Conservation (phyloP, 2,888 invertebrate species). For the Drosophila glabriapex region DNA sequence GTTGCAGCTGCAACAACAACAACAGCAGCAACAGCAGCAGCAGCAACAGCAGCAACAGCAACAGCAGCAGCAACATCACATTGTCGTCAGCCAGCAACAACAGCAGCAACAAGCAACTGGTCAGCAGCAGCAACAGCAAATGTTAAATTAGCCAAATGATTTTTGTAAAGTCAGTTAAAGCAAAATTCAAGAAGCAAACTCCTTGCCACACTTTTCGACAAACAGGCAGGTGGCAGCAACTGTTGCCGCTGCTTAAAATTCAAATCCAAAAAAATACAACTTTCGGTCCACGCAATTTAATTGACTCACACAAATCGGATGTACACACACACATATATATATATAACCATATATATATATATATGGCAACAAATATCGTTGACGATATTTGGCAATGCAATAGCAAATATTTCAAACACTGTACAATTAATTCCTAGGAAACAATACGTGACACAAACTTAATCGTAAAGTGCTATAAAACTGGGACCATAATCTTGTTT, state of each 20-base stretch:
- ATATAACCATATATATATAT: not conserved
- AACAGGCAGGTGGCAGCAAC: slow-evolving; percentile 17
- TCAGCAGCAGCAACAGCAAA: slow-evolving; percentile 82
- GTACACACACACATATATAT: not conserved
- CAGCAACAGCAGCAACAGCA: slow-evolving; percentile 74
- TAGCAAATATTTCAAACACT: slow-evolving; percentile 46
- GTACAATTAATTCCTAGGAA: slow-evolving; percentile 65
- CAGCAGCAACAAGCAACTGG: slow-evolving; percentile 69
- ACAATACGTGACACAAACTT: slow-evolving; percentile 40
- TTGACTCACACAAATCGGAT: slow-evolving; percentile 76
- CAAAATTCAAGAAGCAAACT: slow-evolving; percentile 61
- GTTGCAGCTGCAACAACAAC: slow-evolving; percentile 86
- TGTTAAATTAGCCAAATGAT: slow-evolving; percentile 84
- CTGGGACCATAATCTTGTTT: slow-evolving; percentile 35
- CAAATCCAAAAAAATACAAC: slow-evolving; percentile 23
- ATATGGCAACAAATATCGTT: slow-evolving; percentile 51
- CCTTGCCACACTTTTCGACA: slow-evolving; percentile 17
- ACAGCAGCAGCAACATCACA: slow-evolving; percentile 79
- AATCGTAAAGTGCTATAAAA: slow-evolving; percentile 33
- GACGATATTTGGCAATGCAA: slow-evolving; percentile 42
- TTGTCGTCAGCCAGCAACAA: slow-evolving; percentile 77
- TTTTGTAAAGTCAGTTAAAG: slow-evolving; percentile 84
- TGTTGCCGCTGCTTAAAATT: slow-evolving; percentile 19
- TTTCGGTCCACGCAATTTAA: slow-evolving; percentile 73
- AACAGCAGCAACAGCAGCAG: slow-evolving; percentile 74